Base-by-base conservation (phyloP, 2,113 vertebrate species). In the Podiceps cristatus region DNA sequence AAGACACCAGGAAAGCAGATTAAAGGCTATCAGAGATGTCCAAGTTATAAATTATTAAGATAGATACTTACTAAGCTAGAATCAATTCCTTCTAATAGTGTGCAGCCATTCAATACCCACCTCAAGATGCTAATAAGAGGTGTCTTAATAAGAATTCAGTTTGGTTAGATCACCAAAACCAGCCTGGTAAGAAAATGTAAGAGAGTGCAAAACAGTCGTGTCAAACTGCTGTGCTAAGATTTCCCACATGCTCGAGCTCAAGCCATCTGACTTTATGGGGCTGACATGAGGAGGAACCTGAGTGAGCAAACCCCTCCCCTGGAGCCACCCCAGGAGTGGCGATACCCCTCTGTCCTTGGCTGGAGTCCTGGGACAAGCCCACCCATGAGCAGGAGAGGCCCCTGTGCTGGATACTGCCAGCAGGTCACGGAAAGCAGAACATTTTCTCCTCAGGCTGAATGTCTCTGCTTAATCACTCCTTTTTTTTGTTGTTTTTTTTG, bases 301-400 rank as follows among this genome's bases (percentile, higher is more conserved):
- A 81, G 44, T 1, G 4, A 92, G 18, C 3, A 74, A 77, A 90
- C 33, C 7, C 14, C 6, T 71, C 16, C 44, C 10, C 17, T 56
- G 31, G 37, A 86, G n/a, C 29, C 19, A 79, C 2, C 10, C 16
- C 13, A 33, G n/a, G n/a, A 15, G 5, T 10, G 11, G 15, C 1
- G 2, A 37, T 22, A 53, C 6, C 11, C 6, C 11, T 58, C 23
- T 62, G 13, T 64, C 31, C 53, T 62, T 59, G 56, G 9, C 45
- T 81, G 42, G 31, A 72, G 31, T 13, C 22, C 18, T 28, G n/a
- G 31, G 52, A 72, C 15, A 60, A 91, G 63, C 18, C 29, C 35
- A 6, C 11, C 18, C 11, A 2, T 0, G 4, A 17, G 29, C 16
- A 45, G n/a, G 35, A 82, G 50, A 82, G 16, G 72, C 0, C 2